A percentile compares a stretch with the other conserved stretches of the same genome.
Evolutionary conservation across 2,888 invertebrate genomes (phyloP).

Genomic region (Troides aeacus): DNA sequence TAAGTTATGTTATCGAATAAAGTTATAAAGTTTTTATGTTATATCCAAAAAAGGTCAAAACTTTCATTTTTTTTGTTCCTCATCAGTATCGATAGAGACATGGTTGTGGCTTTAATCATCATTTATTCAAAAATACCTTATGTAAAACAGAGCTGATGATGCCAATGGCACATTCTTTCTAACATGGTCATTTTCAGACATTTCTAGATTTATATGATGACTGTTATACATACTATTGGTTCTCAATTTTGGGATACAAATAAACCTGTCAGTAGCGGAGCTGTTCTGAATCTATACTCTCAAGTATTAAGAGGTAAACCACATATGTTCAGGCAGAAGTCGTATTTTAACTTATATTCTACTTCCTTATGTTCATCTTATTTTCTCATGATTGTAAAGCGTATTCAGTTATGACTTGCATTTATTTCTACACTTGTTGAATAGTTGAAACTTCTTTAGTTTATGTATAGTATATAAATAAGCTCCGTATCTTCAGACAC

Average conservation of each 20-base stretch:
- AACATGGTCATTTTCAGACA: too few relatives aligned
- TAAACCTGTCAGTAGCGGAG: neutral
- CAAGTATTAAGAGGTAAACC: neutral
- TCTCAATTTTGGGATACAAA: neutral
- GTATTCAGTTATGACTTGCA: neutral
- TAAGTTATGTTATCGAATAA: too few relatives aligned
- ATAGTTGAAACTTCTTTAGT: neutral
- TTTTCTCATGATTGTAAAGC: neutral
- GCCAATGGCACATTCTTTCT: too few relatives aligned
- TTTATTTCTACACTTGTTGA: slow-evolving; percentile 7
- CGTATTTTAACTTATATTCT: neutral
- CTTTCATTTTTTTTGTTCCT: too few relatives aligned
- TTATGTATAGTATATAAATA: neutral
- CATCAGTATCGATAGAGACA: too few relatives aligned
- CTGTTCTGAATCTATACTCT: neutral
- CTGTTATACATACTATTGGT: too few relatives aligned
- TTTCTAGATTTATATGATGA: too few relatives aligned
- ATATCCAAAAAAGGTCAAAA: too few relatives aligned
- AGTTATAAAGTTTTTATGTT: too few relatives aligned
- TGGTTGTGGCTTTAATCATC: too few relatives aligned
- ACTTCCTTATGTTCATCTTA: neutral
- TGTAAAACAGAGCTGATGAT: too few relatives aligned
- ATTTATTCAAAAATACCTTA: too few relatives aligned
- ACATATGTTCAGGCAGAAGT: neutral
- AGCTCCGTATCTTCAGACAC: slow-evolving; percentile 30